Evolutionary conservation across 2,797 vertebrate species (phyloP), one percentile per base, ranked within the genome.

Genomic region (Pseudochromis fuscus): DNA sequence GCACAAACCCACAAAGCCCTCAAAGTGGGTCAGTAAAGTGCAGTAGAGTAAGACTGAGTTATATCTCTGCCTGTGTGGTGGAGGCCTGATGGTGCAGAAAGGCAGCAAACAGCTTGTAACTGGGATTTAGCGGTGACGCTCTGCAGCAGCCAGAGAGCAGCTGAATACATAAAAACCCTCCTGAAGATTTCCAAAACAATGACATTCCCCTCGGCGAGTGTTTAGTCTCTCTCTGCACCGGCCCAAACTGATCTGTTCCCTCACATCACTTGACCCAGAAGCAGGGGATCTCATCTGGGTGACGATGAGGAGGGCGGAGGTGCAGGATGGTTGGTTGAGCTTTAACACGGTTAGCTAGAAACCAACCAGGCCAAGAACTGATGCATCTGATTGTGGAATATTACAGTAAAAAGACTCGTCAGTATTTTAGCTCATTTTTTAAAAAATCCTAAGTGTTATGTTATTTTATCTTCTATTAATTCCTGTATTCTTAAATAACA

Each of bases 121-220:
- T 83, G 90, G 92, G 94, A 94, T 94, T 94, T 83, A 88, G 89
- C 87, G 77, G 46, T 83, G 89, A 88, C 81, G 91, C 91, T 89
- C 84, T 78, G 72, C 93, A 1, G 64, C 66, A 83, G 85, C 61
- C 67, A 87, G 92, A 90, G 85, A 94, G 92, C 95, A 97, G 96
- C 96, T 97, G 95, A 96, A 94, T 94, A 97, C 95, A 97, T 96
- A 96, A 95, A 95, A 92, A 85, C 88, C 90, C 56, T 75, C 49
- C 91, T 87, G 80, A 94, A 95, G 93, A 94, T 95, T 95, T 95
- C 91, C 95, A 95, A 97, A 98, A 96, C 96, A 97, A 93, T 92
- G 89, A 91, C 95, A 96, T 95, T 95, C 95, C 95, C 96, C 87
- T 94, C 94, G 71, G 94, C 89, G 93, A 94, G 95, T 97, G 96